Percentiles rank a stretch among this genome's conserved stretches.
These are phyloP conservation scores for Hippocampus abdominalis DNA, from an alignment of 2,113 vertebrate genomes.

Conservation along the genomic window DNA sequence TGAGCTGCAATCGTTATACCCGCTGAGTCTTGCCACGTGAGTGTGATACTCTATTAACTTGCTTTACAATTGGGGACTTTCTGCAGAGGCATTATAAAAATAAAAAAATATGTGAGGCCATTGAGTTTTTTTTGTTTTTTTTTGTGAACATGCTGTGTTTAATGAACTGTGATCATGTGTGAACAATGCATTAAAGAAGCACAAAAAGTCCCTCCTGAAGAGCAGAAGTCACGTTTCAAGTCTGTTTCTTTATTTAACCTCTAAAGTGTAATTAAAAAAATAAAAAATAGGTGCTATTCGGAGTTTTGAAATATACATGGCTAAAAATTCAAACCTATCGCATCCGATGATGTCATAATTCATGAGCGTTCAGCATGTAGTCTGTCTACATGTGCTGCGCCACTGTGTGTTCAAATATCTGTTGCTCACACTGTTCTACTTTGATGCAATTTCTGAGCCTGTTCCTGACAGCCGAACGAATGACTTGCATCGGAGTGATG, in stretches of 20 bases:
- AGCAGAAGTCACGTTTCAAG: not conserved
- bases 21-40: not conserved
- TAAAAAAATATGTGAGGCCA: not conserved
- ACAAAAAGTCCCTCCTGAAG: not conserved
- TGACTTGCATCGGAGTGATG: not conserved
- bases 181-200: conserved; percentile 2
- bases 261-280: not conserved
- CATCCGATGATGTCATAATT: too few species aligned
- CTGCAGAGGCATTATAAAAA: not conserved
- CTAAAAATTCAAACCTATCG: too few species aligned
- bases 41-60: not conserved
- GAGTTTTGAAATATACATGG: not conserved
- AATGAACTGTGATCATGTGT: not conserved
- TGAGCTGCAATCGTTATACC: not conserved
- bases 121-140: not conserved
- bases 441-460: too few species aligned
- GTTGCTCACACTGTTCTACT: too few species aligned
- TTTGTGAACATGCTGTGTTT: not conserved
- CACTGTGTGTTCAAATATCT: too few species aligned
- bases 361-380: too few species aligned
- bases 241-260: not conserved
- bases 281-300: not conserved
- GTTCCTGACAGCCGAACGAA: too few species aligned
- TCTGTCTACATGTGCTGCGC: too few species aligned
- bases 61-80: not conserved